A percentile compares a stretch with the other conserved stretches of the same genome.
Conservation (phyloP, 2,113 vertebrate species). For the Ascaphus truei region DNA sequence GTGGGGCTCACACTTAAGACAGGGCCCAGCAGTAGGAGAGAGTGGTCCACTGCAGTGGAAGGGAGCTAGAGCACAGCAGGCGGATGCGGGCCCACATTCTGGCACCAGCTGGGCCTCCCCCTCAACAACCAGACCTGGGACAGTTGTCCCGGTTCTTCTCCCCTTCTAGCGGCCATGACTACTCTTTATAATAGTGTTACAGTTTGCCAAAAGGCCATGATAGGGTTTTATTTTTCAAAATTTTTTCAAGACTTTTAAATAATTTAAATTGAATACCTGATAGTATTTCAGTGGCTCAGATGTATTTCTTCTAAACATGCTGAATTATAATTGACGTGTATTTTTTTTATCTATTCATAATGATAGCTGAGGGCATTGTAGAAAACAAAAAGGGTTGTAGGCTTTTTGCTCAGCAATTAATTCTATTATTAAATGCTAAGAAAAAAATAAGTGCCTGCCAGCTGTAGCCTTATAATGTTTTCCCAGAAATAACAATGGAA, state of each 20-base stretch:
- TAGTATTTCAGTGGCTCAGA: conserved; percentile 34
- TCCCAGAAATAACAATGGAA: conserved; percentile 68
- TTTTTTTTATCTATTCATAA: conserved; percentile 61
- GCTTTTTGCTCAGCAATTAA: conserved; percentile 70
- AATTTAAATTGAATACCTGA: conserved; percentile 8
- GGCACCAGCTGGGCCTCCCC: too few relatives aligned
- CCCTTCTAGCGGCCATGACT: too few relatives aligned
- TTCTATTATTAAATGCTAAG: conserved; percentile 72
- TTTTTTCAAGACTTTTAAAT: not conserved
- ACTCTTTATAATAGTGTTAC: not conserved
- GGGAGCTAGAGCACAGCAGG: too few relatives aligned
- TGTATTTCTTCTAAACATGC: conserved; percentile 56
- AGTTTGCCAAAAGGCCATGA: not conserved
- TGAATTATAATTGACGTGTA: conserved; percentile 61
- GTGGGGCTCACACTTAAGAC: too few relatives aligned
- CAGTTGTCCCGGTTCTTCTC: too few relatives aligned
- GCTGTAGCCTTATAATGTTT: conserved; percentile 73
- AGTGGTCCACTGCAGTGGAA: too few relatives aligned
- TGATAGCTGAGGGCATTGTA: conserved; percentile 60
- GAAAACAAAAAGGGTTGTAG: conserved; percentile 56
- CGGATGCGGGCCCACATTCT: too few relatives aligned
- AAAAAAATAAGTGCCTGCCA: conserved; percentile 68
- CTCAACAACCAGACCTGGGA: too few relatives aligned
- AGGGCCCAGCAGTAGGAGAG: too few relatives aligned
- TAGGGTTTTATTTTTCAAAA: not conserved